phyloP scores from a whole-genome alignment of 2,113 vertebrate genomes.

The Spea bombifrons region DNA sequence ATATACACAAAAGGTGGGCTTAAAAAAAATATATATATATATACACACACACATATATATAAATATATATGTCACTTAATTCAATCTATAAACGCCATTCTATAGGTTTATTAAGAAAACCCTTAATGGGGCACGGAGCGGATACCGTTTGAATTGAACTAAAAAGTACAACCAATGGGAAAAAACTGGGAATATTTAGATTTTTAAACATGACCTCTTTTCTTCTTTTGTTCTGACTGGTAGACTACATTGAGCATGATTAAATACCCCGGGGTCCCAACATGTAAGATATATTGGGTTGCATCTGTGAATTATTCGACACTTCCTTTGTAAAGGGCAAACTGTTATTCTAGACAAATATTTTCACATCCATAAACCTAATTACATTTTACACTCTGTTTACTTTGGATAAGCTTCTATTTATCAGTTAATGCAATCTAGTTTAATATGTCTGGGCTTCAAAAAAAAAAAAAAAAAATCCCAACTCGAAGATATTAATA shows the following conservation, averaged over 20 bases:
- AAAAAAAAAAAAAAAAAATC: conserved; percentile 2
- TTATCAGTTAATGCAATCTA: conserved; percentile 44
- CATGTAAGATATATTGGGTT: conserved; percentile 15
- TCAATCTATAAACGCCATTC: too few relatives aligned
- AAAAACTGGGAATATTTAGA: not conserved
- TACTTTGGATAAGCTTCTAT: conserved; percentile 38
- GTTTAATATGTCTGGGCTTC: conserved; percentile 34
- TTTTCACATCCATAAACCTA: conserved; percentile 42
- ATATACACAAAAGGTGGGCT: too few relatives aligned
- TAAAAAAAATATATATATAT: too few relatives aligned
- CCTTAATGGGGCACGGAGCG: too few relatives aligned
- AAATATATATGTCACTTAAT: too few relatives aligned
- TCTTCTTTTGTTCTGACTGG: conserved; percentile 1
- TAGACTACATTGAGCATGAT: not conserved
- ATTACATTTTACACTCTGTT: conserved; percentile 38
- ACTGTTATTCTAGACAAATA: conserved; percentile 45
- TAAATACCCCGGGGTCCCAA: not conserved
- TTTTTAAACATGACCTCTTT: not conserved
- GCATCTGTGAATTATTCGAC: conserved; percentile 26
- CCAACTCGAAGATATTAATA: conserved; percentile 23
- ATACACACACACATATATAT: too few relatives aligned
- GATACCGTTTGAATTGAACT: too few relatives aligned
- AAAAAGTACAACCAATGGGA: not conserved
- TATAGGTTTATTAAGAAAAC: too few relatives aligned
- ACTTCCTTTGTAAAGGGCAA: conserved; percentile 29